Evolutionary conservation across 1,140 invertebrate species (phyloP).

Genomic region (Coelopa frigida): DNA sequence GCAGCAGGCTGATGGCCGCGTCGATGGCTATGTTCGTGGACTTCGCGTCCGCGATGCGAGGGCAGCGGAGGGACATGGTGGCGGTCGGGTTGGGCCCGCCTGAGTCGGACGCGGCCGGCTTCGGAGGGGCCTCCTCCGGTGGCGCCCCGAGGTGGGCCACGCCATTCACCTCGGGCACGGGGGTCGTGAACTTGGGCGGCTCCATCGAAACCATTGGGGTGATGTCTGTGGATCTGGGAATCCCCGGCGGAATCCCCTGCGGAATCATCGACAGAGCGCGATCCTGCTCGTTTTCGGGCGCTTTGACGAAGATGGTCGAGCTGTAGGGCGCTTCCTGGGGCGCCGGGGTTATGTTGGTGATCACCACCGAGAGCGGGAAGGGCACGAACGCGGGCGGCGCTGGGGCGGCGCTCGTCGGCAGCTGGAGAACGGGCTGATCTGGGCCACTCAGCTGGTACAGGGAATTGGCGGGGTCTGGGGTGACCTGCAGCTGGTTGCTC

Average conservation of each 20-base stretch:
- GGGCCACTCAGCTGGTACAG: no score
- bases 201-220: no score
- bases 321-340: conserved; percentile 8
- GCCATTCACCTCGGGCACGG: no score
- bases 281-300: not conserved
- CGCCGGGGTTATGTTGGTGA: conserved; percentile 3
- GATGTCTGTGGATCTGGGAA: no score
- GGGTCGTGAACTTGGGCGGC: no score
- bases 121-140: no score
- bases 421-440: not conserved
- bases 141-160: no score
- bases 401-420: no score
- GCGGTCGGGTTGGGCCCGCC: not conserved
- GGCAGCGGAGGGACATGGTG: not conserved
- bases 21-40: not conserved
- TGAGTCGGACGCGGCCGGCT: not conserved
- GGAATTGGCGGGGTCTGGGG: not conserved
- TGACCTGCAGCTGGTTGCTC: no score
- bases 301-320: conserved; percentile 5
- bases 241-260: no score
- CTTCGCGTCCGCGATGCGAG: not conserved
- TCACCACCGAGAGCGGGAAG: conserved; percentile 8
- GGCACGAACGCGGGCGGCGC: no score
- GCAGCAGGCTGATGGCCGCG: not conserved
- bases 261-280: no score